A percentile compares a stretch with the other conserved stretches of the same genome.
phyloP scores from a whole-genome alignment of 2,888 invertebrate genomes.

The Leptura quadrifasciata region DNA sequence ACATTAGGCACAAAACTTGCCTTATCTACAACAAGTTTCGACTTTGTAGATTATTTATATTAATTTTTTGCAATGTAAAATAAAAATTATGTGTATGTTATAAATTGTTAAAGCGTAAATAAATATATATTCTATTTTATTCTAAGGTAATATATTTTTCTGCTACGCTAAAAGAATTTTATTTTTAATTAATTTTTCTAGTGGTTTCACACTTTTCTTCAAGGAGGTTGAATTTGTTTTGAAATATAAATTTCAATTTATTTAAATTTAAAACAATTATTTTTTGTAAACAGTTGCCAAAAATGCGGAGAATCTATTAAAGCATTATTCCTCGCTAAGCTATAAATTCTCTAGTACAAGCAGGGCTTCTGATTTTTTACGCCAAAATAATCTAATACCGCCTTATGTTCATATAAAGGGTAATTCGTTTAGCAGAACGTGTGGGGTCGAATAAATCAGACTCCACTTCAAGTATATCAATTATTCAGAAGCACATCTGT shows the following conservation, averaged over 20 bases:
- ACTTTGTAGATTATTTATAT: too few relatives aligned
- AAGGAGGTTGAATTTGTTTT: too few relatives aligned
- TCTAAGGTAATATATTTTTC: too few relatives aligned
- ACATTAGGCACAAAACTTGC: too few relatives aligned
- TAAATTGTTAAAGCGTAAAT: too few relatives aligned
- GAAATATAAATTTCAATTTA: neutral
- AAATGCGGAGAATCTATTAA: neutral
- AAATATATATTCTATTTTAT: too few relatives aligned
- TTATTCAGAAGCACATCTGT: constrained; percentile 72
- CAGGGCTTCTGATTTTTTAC: constrained; percentile 43
- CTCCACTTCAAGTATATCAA: constrained; percentile 70
- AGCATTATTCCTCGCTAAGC: neutral
- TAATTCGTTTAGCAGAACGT: constrained; percentile 58
- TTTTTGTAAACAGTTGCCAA: neutral
- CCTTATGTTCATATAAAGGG: constrained; percentile 59
- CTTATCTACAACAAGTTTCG: too few relatives aligned
- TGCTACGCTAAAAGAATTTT: too few relatives aligned
- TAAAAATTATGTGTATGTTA: too few relatives aligned
- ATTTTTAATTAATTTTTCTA: too few relatives aligned
- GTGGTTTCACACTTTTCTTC: too few relatives aligned
- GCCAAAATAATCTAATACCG: constrained; percentile 55
- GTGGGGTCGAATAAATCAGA: constrained; percentile 68
- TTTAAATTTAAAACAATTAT: neutral
- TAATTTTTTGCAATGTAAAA: too few relatives aligned
- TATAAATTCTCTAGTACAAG: neutral